These are phyloP conservation scores for Ceratoteleas bidentatus DNA, from an alignment of 1,140 invertebrate genomes.

Conservation along the genomic window DNA sequence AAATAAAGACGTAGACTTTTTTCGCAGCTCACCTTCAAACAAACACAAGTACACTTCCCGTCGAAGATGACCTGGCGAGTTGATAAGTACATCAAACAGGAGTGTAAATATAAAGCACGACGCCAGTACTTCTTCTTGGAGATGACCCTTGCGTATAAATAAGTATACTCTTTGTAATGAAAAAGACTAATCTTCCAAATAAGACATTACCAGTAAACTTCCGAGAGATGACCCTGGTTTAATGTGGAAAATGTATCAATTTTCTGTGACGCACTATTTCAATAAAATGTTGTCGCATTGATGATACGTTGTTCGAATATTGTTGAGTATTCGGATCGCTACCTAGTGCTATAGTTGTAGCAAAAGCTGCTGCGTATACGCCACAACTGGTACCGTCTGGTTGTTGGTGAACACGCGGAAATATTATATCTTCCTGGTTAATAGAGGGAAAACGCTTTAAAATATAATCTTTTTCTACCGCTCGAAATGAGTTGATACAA, in stretches of 20 bases:
- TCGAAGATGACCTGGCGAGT: too few species aligned
- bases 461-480: constrained; percentile 13
- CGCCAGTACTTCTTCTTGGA: too few species aligned
- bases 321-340: constrained; percentile 3
- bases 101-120: too few species aligned
- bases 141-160: too few species aligned
- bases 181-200: too few species aligned
- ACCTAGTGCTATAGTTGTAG: constrained; percentile 8
- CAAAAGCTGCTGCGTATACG: constrained; percentile 22
- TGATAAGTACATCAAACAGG: too few species aligned
- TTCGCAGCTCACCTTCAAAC: too few species aligned
- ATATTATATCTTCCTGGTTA: background rate
- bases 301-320: background rate
- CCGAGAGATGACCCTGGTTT: too few species aligned
- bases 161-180: too few species aligned
- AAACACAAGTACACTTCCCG: too few species aligned
- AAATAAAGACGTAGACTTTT: too few species aligned
- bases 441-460: background rate
- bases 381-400: constrained; percentile 11
- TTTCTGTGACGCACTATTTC: constrained; percentile 4
- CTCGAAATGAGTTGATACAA: constrained; percentile 12
- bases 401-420: constrained; percentile 5
- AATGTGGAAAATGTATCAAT: constrained; percentile 4
- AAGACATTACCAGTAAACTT: too few species aligned
- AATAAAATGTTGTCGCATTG: background rate